A percentile compares a stretch with the other conserved stretches of the same genome.
Conservation (phyloP, 2,888 invertebrate species). For the Adineta ricciae region DNA sequence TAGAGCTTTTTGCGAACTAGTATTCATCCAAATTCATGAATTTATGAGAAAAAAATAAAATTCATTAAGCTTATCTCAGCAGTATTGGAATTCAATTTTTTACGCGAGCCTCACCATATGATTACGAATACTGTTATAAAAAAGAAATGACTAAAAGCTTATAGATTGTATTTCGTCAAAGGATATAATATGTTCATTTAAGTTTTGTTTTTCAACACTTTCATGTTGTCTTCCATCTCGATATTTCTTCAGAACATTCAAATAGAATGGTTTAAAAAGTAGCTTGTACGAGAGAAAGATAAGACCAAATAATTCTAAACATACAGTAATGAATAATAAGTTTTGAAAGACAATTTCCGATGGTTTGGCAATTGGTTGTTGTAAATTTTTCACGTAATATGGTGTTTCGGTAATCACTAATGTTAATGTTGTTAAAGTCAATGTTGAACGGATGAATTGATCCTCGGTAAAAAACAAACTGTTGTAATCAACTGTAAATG, state of each 20-base stretch:
- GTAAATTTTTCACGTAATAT: conserved; percentile 3
- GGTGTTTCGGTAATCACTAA: background rate
- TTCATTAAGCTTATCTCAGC: too few species aligned
- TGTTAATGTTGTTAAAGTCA: background rate
- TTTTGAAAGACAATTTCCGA: background rate
- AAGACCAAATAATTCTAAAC: background rate
- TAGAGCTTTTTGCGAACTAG: background rate
- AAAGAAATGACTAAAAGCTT: background rate
- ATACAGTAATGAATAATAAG: background rate
- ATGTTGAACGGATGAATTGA: background rate
- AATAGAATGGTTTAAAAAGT: background rate
- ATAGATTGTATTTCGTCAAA: background rate
- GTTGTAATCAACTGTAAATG: background rate
- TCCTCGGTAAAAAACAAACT: background rate
- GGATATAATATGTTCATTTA: background rate
- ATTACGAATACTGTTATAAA: too few species aligned
- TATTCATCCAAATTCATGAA: background rate
- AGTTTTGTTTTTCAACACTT: too few species aligned
- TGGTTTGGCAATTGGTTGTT: background rate
- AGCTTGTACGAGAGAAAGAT: background rate
- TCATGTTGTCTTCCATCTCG: too few species aligned
- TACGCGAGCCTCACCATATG: too few species aligned
- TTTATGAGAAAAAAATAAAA: background rate
- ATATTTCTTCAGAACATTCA: background rate
- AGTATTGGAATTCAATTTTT: too few species aligned